Base-by-base conservation (phyloP, 2,797 vertebrate species). In the Myripristis murdjan region DNA sequence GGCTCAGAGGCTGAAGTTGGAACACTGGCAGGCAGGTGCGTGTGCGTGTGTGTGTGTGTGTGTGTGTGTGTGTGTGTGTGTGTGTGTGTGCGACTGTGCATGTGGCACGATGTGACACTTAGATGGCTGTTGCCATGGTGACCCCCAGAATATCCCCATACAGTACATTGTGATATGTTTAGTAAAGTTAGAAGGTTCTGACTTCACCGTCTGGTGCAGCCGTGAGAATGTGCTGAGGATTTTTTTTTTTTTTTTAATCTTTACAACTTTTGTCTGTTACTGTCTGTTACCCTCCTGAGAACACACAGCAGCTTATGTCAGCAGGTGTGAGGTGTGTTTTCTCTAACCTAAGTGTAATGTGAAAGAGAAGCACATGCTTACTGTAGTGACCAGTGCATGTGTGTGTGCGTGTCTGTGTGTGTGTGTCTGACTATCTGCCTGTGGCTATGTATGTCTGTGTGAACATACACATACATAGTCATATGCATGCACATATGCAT, bases 61-160 rank as follows among this genome's bases (percentile, higher is more conserved):
- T 75, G 75, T 60, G 35, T 81, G 75, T 4, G 37, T 81, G 60
- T 51, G 46, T 83, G 81, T 75, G 77, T 62, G 31, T 81, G 73
- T 4, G 37, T 80, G 84, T n/a, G n/a, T n/a, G n/a, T n/a, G n/a
- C n/a, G n/a, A n/a, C n/a, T n/a, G n/a, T n/a, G n/a, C n/a, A n/a
- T n/a, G n/a, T n/a, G n/a, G n/a, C n/a, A n/a, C 77, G 28, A 59
- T 70, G 76, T 87, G 83, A 83, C 81, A 85, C 89, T 89, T 77
- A 67, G 71, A 87, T 90, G 91, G 93, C 90, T 93, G 92, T 93
- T 93, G 85, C 92, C 86, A 92, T 93, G 91, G 91, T 84, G 87
- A 93, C 86, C 89, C 78, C 77, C 57, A 89, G 88, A 89, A 85
- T 88, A 86, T 84, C 89, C 83, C 82, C 70, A 82, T 61, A 71